Evolutionary conservation across 2,888 invertebrate species (phyloP).

Genomic region (Ganaspis brasiliensis): DNA sequence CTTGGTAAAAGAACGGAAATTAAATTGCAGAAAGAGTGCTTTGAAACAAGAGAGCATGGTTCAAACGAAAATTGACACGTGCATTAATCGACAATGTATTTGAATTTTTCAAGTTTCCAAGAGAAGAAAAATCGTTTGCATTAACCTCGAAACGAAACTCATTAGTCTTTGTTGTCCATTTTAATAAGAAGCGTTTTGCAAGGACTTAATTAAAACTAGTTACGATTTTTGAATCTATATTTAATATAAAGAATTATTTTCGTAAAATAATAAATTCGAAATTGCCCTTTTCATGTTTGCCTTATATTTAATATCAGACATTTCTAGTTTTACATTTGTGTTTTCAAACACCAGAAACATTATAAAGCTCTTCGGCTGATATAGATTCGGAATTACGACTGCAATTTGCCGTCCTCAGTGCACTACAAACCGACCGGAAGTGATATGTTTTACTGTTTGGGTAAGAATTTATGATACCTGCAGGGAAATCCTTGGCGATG

Average conservation of each 20-base stretch:
- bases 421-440: neutral
- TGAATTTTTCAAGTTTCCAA: neutral
- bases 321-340: neutral
- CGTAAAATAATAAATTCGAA: neutral
- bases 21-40: conserved; percentile 4
- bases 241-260: too few species aligned
- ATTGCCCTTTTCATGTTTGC: neutral
- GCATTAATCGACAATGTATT: neutral
- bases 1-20: conserved; percentile 2
- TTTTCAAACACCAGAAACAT: too few species aligned
- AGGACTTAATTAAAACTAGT: neutral
- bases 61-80: neutral
- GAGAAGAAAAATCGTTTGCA: neutral
- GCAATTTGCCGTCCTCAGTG: conserved; percentile 16
- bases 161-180: neutral
- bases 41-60: neutral
- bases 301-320: too few species aligned
- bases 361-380: too few species aligned
- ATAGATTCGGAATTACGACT: neutral
- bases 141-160: neutral
- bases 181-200: neutral
- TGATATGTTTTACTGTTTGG: conserved; percentile 27
- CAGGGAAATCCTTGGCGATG: conserved; percentile 29
- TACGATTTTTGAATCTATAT: too few species aligned
- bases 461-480: conserved; percentile 28